These are phyloP conservation scores for Autographa gamma DNA, from an alignment of 2,888 invertebrate species.

Conservation along the genomic window DNA sequence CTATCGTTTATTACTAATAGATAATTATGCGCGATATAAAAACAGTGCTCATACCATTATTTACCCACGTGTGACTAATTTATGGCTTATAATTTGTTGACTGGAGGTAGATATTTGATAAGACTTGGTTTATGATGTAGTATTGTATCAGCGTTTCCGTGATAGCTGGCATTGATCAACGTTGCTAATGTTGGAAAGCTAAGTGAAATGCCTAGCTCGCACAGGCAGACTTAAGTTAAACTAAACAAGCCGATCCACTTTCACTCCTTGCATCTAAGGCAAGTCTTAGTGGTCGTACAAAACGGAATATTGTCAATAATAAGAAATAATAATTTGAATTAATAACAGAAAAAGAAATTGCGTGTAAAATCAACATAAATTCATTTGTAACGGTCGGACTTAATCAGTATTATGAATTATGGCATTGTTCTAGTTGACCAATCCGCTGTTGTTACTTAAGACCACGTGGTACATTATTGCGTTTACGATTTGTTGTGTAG, in stretches of 20 bases:
- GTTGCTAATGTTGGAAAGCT: conserved; percentile 73
- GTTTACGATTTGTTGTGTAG: conserved; percentile 47
- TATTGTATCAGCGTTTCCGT: conserved; percentile 33
- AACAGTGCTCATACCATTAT: conserved; percentile 31
- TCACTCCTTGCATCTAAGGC: conserved; percentile 69
- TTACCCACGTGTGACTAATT: conserved; percentile 45
- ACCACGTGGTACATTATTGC: conserved; percentile 60
- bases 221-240: conserved; percentile 62
- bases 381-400: conserved; percentile 34
- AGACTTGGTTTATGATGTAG: conserved; percentile 30
- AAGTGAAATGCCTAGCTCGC: conserved; percentile 68
- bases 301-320: conserved; percentile 33
- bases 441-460: conserved; percentile 41
- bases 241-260: conserved; percentile 77
- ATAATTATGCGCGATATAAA: conserved; percentile 37
- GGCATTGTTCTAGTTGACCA: conserved; percentile 60
- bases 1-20: conserved; percentile 31
- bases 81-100: conserved; percentile 45
- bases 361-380: conserved; percentile 23
- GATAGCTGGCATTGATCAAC: conserved; percentile 34
- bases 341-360: conserved; percentile 21
- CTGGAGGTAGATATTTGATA: conserved; percentile 36
- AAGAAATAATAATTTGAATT: conserved; percentile 13
- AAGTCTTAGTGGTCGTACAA: conserved; percentile 34
- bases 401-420: conserved; percentile 47